Conservation (phyloP, 2,888 invertebrate species). For the Ametastegia equiseti region DNA sequence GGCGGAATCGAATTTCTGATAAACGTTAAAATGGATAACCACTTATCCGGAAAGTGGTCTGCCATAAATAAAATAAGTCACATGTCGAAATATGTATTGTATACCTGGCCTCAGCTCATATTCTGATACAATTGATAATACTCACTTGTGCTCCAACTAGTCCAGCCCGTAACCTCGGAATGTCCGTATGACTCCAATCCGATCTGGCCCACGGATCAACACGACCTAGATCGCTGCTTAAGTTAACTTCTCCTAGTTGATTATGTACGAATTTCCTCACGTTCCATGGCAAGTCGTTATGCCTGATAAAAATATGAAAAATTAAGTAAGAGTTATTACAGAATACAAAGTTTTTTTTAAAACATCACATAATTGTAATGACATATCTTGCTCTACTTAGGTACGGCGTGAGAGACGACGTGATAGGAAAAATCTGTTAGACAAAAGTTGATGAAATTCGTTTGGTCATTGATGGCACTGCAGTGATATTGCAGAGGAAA, state of each 20-base stretch:
- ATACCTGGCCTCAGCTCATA: neutral
- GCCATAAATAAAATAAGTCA: too few relatives aligned
- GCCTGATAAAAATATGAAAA: too few relatives aligned
- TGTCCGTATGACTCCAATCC: slow-evolving; percentile 96
- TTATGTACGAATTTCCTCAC: slow-evolving; percentile 93
- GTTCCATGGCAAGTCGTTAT: slow-evolving; percentile 95
- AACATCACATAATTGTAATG: neutral
- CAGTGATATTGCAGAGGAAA: too few relatives aligned
- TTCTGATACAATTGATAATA: slow-evolving; percentile 21
- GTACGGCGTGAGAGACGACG: too few relatives aligned
- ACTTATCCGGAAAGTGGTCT: too few relatives aligned
- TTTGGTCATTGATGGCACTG: too few relatives aligned
- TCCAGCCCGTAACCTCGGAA: slow-evolving; percentile 89
- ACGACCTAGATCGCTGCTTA: slow-evolving; percentile 77
- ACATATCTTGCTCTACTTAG: too few relatives aligned
- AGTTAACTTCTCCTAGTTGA: slow-evolving; percentile 74
- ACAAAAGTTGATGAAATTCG: too few relatives aligned
- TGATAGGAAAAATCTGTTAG: too few relatives aligned
- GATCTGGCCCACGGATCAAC: slow-evolving; percentile 91
- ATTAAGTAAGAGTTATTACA: neutral
- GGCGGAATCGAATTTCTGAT: too few relatives aligned
- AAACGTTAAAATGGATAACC: too few relatives aligned
- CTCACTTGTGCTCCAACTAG: slow-evolving; percentile 90
- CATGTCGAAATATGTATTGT: neutral
- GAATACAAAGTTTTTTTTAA: neutral